phyloP scores from a whole-genome alignment of 1,140 invertebrate species.

The Nasonia giraulti region DNA sequence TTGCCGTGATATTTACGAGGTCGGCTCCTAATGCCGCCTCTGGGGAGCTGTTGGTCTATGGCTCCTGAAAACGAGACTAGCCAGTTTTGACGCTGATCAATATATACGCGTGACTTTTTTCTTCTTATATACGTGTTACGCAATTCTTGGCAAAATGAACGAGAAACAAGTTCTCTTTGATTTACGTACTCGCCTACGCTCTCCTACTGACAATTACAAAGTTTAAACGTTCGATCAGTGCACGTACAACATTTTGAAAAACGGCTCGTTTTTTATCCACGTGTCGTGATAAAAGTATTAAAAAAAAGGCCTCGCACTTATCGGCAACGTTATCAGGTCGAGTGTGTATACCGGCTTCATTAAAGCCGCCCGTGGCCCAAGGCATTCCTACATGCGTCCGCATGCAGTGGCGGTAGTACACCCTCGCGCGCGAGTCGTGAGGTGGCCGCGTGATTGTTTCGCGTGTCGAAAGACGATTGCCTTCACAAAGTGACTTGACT shows the following conservation, averaged over 20 bases:
- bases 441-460: conserved; percentile 56
- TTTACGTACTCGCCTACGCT: not conserved
- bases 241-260: not conserved
- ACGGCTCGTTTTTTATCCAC: not conserved
- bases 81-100: conserved; percentile 10
- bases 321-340: not conserved
- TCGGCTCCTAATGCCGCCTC: conserved; percentile 48
- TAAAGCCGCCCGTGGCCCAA: not conserved
- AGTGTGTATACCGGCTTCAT: not conserved
- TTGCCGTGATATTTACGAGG: conserved; percentile 57
- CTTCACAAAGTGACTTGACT: conserved; percentile 68
- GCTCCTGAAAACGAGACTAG: conserved; percentile 35
- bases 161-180: not conserved
- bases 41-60: conserved; percentile 47
- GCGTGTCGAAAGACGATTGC: conserved; percentile 71
- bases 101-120: conserved; percentile 13
- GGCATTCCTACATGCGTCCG: not conserved
- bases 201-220: not conserved
- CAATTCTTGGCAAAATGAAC: not conserved
- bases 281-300: not conserved
- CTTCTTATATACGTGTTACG: not conserved
- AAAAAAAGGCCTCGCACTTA: not conserved
- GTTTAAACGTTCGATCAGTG: not conserved
- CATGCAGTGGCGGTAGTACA: not conserved
- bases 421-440: not conserved